Conservation (phyloP, 2,797 vertebrate species). For the Heterohyrax brucei region DNA sequence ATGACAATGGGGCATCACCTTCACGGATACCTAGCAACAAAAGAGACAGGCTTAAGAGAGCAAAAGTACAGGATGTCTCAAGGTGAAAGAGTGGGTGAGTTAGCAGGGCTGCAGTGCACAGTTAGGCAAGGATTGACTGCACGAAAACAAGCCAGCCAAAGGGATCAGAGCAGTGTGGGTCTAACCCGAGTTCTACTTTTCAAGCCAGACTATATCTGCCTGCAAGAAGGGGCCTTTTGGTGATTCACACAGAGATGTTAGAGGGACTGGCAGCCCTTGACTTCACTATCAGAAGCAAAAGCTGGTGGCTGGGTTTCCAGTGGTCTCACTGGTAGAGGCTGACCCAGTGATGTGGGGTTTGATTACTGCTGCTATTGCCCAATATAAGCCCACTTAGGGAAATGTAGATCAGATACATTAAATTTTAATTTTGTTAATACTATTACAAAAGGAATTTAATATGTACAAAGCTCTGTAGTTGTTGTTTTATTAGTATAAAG, state of each 20-base stretch:
- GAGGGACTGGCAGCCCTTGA: not conserved
- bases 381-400: not conserved
- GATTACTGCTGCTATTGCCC: not conserved
- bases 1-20: not conserved
- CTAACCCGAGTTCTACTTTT: not conserved
- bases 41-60: not conserved
- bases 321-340: not conserved
- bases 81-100: not conserved
- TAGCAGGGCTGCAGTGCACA: not conserved
- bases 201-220: not conserved
- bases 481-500: not conserved
- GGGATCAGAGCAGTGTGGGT: not conserved
- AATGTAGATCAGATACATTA: not conserved
- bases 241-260: not conserved
- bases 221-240: not conserved
- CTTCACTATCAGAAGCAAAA: not conserved
- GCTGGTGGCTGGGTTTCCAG: not conserved
- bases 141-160: not conserved
- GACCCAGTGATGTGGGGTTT: not conserved
- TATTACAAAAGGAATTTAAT: constrained; percentile 37
- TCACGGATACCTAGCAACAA: not conserved
- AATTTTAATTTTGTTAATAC: constrained; percentile 6
- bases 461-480: constrained; percentile 20
- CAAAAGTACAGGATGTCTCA: not conserved
- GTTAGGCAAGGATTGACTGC: not conserved